Evolutionary conservation across 2,113 vertebrate species (phyloP).

Genomic region (Phocoena phocoena): DNA sequence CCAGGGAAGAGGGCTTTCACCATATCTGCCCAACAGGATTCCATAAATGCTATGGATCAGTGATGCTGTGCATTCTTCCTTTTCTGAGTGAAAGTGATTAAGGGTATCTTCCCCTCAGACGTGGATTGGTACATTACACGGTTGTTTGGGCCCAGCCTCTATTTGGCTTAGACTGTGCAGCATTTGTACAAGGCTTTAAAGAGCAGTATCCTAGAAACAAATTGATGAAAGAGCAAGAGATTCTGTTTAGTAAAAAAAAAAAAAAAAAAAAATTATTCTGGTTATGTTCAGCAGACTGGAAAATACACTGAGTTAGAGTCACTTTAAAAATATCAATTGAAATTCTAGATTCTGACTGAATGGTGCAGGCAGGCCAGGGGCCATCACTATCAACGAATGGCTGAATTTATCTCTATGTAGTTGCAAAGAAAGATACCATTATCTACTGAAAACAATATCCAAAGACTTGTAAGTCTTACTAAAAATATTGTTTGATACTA

Average conservation of each 20-base stretch:
- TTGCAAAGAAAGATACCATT: background rate
- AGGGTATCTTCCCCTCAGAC: background rate
- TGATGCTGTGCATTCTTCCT: background rate
- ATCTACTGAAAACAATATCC: background rate
- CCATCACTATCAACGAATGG: background rate
- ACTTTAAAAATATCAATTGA: background rate
- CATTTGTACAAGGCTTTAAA: constrained; percentile 15
- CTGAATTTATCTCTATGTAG: background rate
- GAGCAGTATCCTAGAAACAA: background rate
- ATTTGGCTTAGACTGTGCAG: background rate
- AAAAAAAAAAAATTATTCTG: background rate
- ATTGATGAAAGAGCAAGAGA: background rate
- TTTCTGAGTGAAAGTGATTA: background rate
- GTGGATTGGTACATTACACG: background rate
- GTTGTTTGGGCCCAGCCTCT: background rate
- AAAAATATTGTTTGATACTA: background rate
- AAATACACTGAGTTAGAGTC: background rate
- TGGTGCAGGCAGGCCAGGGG: background rate
- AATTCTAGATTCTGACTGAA: background rate
- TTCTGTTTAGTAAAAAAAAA: background rate
- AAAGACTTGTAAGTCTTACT: background rate
- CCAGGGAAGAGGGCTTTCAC: background rate
- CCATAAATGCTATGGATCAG: background rate
- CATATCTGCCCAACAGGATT: background rate
- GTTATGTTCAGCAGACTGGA: background rate